phyloP scores from a whole-genome alignment of 1,140 invertebrate species.

The Mactra quadrangularis region DNA sequence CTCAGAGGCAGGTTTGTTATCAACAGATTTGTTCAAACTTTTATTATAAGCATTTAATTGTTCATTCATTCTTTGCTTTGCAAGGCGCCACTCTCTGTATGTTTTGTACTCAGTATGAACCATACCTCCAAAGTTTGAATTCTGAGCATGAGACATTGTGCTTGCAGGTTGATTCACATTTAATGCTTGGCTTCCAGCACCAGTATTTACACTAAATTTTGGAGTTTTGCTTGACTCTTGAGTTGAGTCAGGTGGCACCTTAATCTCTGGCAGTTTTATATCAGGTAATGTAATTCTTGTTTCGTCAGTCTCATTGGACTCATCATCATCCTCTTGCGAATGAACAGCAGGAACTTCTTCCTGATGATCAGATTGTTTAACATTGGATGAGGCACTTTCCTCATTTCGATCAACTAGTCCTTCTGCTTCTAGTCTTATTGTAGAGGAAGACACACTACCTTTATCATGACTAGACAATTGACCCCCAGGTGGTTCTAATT shows the following conservation, averaged over 20 bases:
- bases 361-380: too few species aligned
- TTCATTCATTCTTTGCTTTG: conserved; percentile 28
- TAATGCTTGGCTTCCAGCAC: background rate
- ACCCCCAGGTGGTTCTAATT: too few species aligned
- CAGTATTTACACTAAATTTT: background rate
- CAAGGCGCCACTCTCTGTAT: conserved; percentile 35
- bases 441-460: too few species aligned
- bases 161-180: background rate
- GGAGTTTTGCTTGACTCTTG: background rate
- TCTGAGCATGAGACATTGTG: background rate
- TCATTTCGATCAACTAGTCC: too few species aligned
- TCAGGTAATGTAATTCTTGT: background rate
- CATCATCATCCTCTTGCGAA: too few species aligned
- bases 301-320: background rate
- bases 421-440: too few species aligned
- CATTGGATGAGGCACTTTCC: too few species aligned
- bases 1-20: too few species aligned
- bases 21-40: too few species aligned
- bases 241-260: background rate
- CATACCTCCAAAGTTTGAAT: background rate
- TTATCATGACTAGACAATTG: too few species aligned
- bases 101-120: conserved; percentile 11
- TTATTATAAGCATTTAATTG: background rate
- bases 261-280: too few species aligned
- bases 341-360: too few species aligned